Base-by-base conservation (phyloP, 2,797 vertebrate genomes). In the Paratrypauchen microcephalus region DNA sequence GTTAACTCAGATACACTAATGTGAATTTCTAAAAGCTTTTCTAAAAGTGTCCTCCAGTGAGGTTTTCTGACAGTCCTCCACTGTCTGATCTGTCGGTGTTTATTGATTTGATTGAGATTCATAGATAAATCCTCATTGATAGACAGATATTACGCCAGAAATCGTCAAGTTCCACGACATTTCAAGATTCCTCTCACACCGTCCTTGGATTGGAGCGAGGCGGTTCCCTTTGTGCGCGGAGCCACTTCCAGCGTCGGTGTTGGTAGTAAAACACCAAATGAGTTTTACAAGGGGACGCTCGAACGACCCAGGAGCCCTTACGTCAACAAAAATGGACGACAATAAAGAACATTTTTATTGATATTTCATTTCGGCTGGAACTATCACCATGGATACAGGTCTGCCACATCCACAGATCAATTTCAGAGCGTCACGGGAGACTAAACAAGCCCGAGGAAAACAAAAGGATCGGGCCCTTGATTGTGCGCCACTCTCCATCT, bases 361-460 rank as follows among this genome's bases (percentile, higher is more conserved):
- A 84, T 69, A 72, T 78, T 85, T 80, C 72, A 80, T 84, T 78
- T 80, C 79, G 72, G 65, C 63, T 76, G 76, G 72, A 91, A 82
- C 82, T 48, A 71, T 72, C 80, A 75, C 87, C 75, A 78, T 58
- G 66, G 75, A 86, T 83, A 76, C 74, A 65, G 80, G 72, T 85
- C 79, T 66, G 71, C 19, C 66, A 69, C 60, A 13, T 72, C 80
- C 55, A 0, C 2, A 78, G 88, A 88, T 91, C 87, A 87, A 88
- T 92, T 91, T 86, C 80, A 76, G 73, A 84, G 83, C 79, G 78
- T 85, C 84, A 88, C 73, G 68, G 70, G 32, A 82, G 80, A 85
- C 55, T 75, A 85, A 77, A 63, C 84, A 85, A 87, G 85, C 86
- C 81, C 84, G 87, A 72, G 73, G 77, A 89, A 92, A 90, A 91